These are phyloP conservation scores for Acleris literana DNA, from an alignment of 2,888 invertebrate genomes.

Conservation along the genomic window DNA sequence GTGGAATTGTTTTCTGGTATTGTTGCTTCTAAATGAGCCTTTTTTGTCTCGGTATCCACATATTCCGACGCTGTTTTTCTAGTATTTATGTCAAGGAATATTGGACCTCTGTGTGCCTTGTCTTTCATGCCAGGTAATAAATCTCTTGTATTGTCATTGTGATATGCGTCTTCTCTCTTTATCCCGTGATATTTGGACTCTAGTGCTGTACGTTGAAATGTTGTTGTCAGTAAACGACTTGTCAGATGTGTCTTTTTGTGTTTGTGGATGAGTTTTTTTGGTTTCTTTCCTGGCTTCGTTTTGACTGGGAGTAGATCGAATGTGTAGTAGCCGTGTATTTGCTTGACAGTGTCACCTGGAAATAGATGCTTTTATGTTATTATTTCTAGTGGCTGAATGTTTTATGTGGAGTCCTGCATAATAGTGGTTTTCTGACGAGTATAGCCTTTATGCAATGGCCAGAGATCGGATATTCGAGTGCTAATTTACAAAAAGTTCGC, in stretches of 20 bases:
- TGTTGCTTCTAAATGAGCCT: not conserved
- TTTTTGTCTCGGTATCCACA: not conserved
- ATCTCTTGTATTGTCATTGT: constrained; percentile 3
- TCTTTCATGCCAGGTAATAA: not conserved
- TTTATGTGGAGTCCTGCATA: too few species aligned
- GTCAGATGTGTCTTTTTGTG: constrained; percentile 16
- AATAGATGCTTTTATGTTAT: constrained; percentile 36
- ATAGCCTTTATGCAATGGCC: too few species aligned
- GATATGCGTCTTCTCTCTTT: constrained; percentile 10
- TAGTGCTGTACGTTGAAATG: constrained; percentile 24
- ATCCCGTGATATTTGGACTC: constrained; percentile 16
- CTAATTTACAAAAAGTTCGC: too few species aligned
- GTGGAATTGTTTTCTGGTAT: not conserved
- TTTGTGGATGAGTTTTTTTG: constrained; percentile 29
- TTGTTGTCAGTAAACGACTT: not conserved
- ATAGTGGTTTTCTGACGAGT: too few species aligned
- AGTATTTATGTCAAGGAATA: not conserved
- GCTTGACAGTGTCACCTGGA: constrained; percentile 54
- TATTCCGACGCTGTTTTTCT: not conserved
- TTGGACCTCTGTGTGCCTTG: not conserved
- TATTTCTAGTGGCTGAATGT: too few species aligned
- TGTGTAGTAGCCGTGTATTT: constrained; percentile 50
- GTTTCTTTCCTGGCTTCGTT: constrained; percentile 17
- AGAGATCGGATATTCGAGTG: too few species aligned
- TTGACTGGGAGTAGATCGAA: constrained; percentile 44